Conservation (phyloP, 2,888 invertebrate species). For the Oithona nana region DNA sequence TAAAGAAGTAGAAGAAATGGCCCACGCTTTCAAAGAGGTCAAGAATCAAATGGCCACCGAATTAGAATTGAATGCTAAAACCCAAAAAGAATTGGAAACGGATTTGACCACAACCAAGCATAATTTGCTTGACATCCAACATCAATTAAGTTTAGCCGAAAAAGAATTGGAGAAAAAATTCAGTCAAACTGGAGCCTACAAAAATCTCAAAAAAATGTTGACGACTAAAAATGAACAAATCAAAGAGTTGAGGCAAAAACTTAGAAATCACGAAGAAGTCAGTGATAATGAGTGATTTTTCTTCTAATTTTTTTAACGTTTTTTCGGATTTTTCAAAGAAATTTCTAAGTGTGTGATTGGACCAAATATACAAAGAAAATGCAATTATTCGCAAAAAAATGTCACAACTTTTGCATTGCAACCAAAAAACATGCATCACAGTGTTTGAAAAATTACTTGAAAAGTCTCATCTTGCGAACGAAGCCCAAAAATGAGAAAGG, state of each 20-base stretch:
- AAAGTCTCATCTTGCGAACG: too few relatives aligned
- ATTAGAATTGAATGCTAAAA: conserved; percentile 22
- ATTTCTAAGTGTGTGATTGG: too few relatives aligned
- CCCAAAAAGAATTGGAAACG: conserved; percentile 23
- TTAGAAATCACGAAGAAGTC: neutral
- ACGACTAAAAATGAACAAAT: conserved; percentile 37
- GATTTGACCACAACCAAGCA: conserved; percentile 29
- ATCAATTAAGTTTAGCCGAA: conserved; percentile 35
- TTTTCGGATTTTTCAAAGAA: too few relatives aligned
- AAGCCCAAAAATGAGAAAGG: too few relatives aligned
- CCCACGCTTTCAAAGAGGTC: conserved; percentile 19
- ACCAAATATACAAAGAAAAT: too few relatives aligned
- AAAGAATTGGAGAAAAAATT: conserved; percentile 39
- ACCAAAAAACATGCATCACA: too few relatives aligned
- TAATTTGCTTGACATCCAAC: conserved; percentile 28
- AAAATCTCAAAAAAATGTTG: conserved; percentile 37
- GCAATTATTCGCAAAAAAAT: too few relatives aligned
- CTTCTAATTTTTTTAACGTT: too few relatives aligned
- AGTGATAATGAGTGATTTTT: neutral
- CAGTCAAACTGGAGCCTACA: conserved; percentile 36
- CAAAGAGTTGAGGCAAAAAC: conserved; percentile 27
- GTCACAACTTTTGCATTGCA: too few relatives aligned
- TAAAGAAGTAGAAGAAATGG: conserved; percentile 2
- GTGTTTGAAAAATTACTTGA: too few relatives aligned
- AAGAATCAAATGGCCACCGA: conserved; percentile 21